phyloP scores from a whole-genome alignment of 2,113 vertebrate genomes.

The Misgurnus mizolepis region DNA sequence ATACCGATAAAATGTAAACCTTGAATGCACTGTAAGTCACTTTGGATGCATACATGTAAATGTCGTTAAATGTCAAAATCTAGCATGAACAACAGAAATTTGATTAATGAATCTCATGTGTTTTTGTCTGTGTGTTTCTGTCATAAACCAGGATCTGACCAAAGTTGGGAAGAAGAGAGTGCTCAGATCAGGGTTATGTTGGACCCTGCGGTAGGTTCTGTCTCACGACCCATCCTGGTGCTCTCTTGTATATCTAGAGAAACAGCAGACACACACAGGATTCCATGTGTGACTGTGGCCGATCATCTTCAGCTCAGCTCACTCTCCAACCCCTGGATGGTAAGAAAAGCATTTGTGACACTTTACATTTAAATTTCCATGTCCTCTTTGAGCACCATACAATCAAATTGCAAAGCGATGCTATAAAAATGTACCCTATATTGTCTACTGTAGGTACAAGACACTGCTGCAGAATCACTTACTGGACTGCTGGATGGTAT shows the following conservation, averaged over 20 bases:
- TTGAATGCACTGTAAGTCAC: no score
- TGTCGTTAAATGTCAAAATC: no score
- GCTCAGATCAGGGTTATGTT: conserved; percentile 83
- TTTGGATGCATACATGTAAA: no score
- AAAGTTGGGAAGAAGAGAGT: conserved; percentile 74
- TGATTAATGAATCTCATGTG: not conserved
- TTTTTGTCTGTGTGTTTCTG: conserved; percentile 37
- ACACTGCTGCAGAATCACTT: conserved; percentile 83
- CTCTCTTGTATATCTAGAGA: conserved; percentile 83
- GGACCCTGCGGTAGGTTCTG: conserved; percentile 73
- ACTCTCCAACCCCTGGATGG: conserved; percentile 88
- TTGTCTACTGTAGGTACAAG: conserved; percentile 76
- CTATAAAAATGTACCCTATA: not conserved
- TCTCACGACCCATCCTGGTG: conserved; percentile 82
- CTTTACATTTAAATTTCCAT: no score
- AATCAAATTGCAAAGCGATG: not conserved
- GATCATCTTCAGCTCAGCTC: conserved; percentile 80
- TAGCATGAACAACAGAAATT: no score
- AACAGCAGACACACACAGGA: conserved; percentile 65
- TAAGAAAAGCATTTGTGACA: conserved; percentile 62
- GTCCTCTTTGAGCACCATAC: not conserved
- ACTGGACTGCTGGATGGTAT: conserved; percentile 84
- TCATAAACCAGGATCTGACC: conserved; percentile 63
- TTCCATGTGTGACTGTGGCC: conserved; percentile 84
- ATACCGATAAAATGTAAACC: no score